These are phyloP conservation scores for Labeo rohita DNA, from an alignment of 2,113 vertebrate genomes.

Conservation along the genomic window DNA sequence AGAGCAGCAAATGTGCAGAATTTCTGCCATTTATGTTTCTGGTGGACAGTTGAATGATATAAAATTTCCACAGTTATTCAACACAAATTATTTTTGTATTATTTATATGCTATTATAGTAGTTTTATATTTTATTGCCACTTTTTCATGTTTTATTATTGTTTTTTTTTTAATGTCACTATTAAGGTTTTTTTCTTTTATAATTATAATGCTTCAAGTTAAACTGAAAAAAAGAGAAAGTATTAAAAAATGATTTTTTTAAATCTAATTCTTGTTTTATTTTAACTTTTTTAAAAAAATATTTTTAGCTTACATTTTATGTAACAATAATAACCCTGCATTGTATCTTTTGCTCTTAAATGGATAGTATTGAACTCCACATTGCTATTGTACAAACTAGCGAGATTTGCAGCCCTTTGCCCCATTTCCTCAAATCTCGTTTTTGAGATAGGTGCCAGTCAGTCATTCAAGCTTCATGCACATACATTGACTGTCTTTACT, in stretches of 20 bases:
- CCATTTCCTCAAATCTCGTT: conserved; percentile 52
- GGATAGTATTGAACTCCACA: not conserved
- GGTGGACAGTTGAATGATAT: not conserved
- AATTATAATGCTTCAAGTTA: too few relatives aligned
- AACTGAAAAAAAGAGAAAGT: too few relatives aligned
- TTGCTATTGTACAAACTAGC: not conserved
- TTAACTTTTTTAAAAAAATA: not conserved
- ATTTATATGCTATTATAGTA: too few relatives aligned
- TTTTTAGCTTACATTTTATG: not conserved
- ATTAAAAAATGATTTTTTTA: too few relatives aligned
- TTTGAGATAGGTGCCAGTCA: conserved; percentile 40
- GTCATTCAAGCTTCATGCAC: conserved; percentile 3
- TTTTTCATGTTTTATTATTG: too few relatives aligned
- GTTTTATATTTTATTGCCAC: too few relatives aligned
- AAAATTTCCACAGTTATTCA: not conserved
- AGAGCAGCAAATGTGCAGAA: conserved; percentile 13
- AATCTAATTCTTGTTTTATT: too few relatives aligned
- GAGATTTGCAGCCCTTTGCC: conserved; percentile 11
- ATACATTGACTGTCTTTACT: conserved; percentile 50
- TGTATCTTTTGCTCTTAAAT: not conserved
- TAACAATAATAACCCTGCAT: too few relatives aligned
- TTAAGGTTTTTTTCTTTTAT: too few relatives aligned
- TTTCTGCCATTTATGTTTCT: conserved; percentile 16
- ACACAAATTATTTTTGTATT: too few relatives aligned
- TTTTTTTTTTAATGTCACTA: too few relatives aligned